Base-by-base conservation (phyloP, 1,140 invertebrate species). In the Diorhabda carinulata region DNA sequence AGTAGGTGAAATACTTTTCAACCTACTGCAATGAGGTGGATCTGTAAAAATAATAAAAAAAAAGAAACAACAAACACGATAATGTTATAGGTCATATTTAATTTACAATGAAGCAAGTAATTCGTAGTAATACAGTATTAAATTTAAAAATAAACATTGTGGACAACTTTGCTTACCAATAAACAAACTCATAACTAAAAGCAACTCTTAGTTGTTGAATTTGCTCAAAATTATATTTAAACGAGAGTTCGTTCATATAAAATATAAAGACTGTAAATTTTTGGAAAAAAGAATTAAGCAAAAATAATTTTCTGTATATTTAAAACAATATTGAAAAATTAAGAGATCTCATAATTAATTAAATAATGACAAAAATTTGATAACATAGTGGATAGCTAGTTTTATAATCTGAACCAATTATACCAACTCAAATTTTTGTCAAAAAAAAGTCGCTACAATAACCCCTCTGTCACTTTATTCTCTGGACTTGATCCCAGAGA, bases 1-100 rank as follows among this genome's bases (percentile, higher is more conserved):
- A 25, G 47, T 52, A 6, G 3, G 4, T 2, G 6, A 52, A n/a
- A n/a, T 8, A 52, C 3, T 8, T 52, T 52, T 6, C 6, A 3
- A 6, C 47, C 47, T 52, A 52, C 47, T n/a, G 47, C 42, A 61
- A 9, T 43, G 43, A 61, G 59, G 67, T 62, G 58, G 57, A 68
- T 62, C 67, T 68, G 67, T 43, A 68, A 68, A 68, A 42, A 62
- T n/a, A 45, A 64, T 9, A 43, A 67, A 60, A 68, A 68, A 68
- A 10, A 68, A 68, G 68, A 73, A 67, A 73, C 68, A 70, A 64
- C 69, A 70, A 65, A 65, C 52, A 63, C 25, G 25, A 25, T 25
- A 25, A 25, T 25, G 25, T 25, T 72, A 70, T 68, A 70, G 68
- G 71, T 73, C 67, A 73, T 67, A 42, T 73, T 73, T 73, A 67